Evolutionary conservation across 2,797 vertebrate species (phyloP), one percentile per base, ranked within the genome.

Genomic region (Muraenolepis orangiensis): DNA sequence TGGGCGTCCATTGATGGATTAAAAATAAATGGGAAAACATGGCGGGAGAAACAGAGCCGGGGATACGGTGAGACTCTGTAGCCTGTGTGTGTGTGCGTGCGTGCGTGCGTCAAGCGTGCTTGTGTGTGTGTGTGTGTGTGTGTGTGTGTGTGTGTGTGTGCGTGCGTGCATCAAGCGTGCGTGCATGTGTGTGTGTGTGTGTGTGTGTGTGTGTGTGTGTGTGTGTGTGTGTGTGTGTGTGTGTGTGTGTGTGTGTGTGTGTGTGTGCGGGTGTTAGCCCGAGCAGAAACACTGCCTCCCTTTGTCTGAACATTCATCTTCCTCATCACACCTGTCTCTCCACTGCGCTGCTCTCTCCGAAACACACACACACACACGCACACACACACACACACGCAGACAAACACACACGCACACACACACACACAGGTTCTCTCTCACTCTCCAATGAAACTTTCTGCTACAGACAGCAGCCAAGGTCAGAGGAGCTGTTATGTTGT

Each of bases 1-100:
- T 6, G 78, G 74, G 38, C 73, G 6, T 57, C 30, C 76, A 69
- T 64, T 84, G 82, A 86, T 77, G 79, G 81, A 88, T 85, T 85
- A 79, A 74, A 85, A 82, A 78, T 80, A 84, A 82, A 84, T 76
- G 77, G 79, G 78, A 76, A 84, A 85, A 86, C 79, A 72, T 6
- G 3, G 36, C 72, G 57, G 34, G 69, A 71, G 73, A 78, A 82
- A 36, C 64, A 31, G 70, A 7, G 71, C 76, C 74, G 23, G 38
- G 38, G 69, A 69, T 20, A 51, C 42, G 18, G 42, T 16, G 20
- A 14, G 46, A 16, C 18, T 51, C 20, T 6, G 46, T 6, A 1
- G 40, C 40, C 40, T 16, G 14, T n/a, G 46, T 16, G 14, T 20
- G 46, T 57, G 46, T 57, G 46, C n/a, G 7, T 57, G 46, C 8